Percentiles rank a stretch among this genome's conserved stretches.
Evolutionary conservation across 2,797 vertebrate species (phyloP).

Genomic region (Fistularia tabacaria): DNA sequence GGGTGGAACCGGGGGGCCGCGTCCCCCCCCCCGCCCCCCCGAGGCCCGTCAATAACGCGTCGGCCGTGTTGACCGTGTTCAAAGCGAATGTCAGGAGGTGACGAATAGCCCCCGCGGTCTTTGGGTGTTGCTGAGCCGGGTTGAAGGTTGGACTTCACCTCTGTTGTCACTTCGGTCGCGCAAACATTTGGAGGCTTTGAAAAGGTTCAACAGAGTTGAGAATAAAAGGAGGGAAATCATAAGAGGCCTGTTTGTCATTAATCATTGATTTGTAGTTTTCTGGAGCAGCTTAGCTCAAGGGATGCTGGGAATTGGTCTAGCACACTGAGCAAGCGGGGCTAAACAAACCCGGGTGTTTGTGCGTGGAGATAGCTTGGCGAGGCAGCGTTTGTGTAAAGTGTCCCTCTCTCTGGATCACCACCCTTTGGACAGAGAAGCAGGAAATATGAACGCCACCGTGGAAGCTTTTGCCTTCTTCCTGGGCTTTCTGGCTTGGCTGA

Average conservation of each 20-base stretch:
- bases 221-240: slow-evolving; percentile 42
- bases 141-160: slow-evolving; percentile 47
- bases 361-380: slow-evolving; percentile 17
- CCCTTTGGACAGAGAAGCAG: slow-evolving; percentile 8
- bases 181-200: slow-evolving; percentile 50
- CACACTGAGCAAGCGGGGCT: slow-evolving; percentile 17
- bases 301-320: slow-evolving; percentile 21
- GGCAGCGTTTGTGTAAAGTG: slow-evolving; percentile 1
- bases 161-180: slow-evolving; percentile 33
- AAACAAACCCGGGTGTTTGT: slow-evolving; percentile 30
- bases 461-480: slow-evolving; percentile 77
- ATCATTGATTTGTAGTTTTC: slow-evolving; percentile 58
- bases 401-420: slow-evolving; percentile 25
- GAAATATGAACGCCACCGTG: slow-evolving; percentile 62
- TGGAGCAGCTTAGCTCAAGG: slow-evolving; percentile 18
- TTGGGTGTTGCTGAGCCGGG: slow-evolving; percentile 28
- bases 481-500: slow-evolving; percentile 73
- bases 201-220: slow-evolving; percentile 40
- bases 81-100: slow-evolving; percentile 45
- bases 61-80: slow-evolving; percentile 38
- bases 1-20: slow-evolving; percentile 9
- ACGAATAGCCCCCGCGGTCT: slow-evolving; percentile 39
- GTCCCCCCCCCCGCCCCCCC: background rate
- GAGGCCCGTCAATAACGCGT: slow-evolving; percentile 35
- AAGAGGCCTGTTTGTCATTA: slow-evolving; percentile 47